These are phyloP conservation scores for Xenus cinereus DNA, from an alignment of 2,113 vertebrate species.

Conservation along the genomic window DNA sequence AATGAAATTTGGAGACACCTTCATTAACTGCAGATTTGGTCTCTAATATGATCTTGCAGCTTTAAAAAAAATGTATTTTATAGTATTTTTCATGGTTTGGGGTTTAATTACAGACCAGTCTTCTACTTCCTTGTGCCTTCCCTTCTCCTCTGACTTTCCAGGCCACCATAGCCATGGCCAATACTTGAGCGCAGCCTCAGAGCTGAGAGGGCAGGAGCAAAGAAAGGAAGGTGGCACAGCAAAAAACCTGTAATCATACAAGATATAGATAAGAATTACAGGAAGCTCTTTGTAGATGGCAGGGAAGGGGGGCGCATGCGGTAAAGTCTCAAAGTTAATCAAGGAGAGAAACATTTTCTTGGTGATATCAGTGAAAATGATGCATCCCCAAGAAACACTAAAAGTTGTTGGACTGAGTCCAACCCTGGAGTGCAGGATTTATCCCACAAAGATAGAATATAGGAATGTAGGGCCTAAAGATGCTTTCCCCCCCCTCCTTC, in stretches of 20 bases:
- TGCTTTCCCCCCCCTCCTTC: neutral
- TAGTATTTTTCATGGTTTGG: neutral
- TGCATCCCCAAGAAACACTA: neutral
- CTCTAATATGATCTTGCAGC: neutral
- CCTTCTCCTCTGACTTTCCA: neutral
- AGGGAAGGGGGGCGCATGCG: neutral
- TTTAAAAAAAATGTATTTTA: neutral
- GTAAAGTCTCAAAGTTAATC: neutral
- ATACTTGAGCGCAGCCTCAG: neutral
- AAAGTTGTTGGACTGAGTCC: neutral
- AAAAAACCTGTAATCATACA: neutral
- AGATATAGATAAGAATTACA: neutral
- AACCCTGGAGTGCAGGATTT: neutral
- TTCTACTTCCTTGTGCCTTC: neutral
- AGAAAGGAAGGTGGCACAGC: neutral
- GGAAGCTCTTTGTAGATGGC: neutral
- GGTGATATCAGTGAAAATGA: neutral
- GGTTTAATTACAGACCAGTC: neutral
- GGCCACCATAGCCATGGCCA: neutral
- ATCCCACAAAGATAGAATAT: neutral
- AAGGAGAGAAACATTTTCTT: neutral
- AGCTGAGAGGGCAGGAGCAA: neutral
- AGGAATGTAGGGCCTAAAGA: accelerated
- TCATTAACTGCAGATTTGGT: neutral
- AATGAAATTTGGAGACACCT: neutral